Conservation (phyloP, 53 echinoderm and acorn worm genomes). For the Arbacia lixula region DNA sequence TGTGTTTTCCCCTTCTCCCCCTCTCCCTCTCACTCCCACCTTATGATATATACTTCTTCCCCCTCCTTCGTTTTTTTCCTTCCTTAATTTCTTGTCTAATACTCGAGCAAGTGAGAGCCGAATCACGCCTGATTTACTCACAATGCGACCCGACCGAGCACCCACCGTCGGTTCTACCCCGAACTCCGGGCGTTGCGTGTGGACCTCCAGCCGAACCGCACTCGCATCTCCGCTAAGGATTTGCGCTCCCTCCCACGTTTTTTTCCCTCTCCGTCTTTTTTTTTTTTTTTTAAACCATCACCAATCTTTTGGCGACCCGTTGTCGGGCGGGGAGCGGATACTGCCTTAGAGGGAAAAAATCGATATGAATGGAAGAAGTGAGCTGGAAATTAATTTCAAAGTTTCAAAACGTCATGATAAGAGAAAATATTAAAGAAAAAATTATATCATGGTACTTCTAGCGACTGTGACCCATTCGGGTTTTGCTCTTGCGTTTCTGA, state of each 20-base stretch:
- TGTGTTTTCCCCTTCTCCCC: neutral
- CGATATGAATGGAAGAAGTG: constrained; percentile 3
- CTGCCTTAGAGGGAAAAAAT: neutral
- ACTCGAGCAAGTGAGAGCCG: neutral
- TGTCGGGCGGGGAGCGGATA: neutral
- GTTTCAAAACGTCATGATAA: constrained; percentile 1
- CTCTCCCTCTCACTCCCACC: neutral
- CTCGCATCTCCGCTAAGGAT: neutral
- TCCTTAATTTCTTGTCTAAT: neutral
- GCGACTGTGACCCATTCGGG: neutral
- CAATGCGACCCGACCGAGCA: neutral
- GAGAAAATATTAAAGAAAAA: neutral
- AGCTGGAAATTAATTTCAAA: constrained; percentile 24
- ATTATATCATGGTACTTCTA: constrained; percentile 3
- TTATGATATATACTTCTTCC: neutral
- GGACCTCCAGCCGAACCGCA: neutral
- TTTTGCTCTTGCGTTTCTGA: neutral
- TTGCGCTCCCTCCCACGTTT: neutral
- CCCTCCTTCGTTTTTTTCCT: neutral
- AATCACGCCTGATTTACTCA: constrained; percentile 9
- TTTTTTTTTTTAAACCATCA: too few species aligned
- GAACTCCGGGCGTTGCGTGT: neutral
- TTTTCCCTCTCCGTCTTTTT: too few species aligned
- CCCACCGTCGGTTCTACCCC: neutral
- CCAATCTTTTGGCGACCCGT: neutral